Base-by-base conservation (phyloP, 1,140 invertebrate species). In the Drosophila tristis region DNA sequence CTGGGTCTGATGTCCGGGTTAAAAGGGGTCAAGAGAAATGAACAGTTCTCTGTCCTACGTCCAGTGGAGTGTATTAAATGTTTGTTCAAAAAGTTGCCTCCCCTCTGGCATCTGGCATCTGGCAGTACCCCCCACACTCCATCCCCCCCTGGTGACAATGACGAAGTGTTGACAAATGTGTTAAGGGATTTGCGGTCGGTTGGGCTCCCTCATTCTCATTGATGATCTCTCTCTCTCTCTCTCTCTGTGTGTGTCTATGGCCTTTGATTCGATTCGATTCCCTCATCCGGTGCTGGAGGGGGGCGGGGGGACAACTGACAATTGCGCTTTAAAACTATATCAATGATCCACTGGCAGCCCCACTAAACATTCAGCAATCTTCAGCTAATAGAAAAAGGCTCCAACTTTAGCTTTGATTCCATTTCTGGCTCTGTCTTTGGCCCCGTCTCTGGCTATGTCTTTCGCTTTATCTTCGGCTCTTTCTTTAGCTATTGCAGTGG, bases 121-220 rank as follows among this genome's bases (percentile, higher is more conserved):
- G 35, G 35, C 35, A 13, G 31, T 16, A 20, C 8, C 25, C 4
- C 23, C 8, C 42, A 39, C 20, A 31, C 23, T 4, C 62, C 54
- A 11, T 48, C 9, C n/a, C 31, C 11, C 64, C 43, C 43, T n/a
- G 35, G 58, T 82, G 86, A 90, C 87, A 90, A 84, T 86, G 87
- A 90, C 80, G 81, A 90, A 90, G 87, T 90, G 87, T 90, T 90
- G 87, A 90, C 86, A 90, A 90, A 90, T 90, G 81, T 90, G 87
- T 86, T 86, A 75, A 75, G 81, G 87, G 87, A 90, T 90, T 90
- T 90, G 87, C 81, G 87, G 87, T 90, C 70, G 78, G 73, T 71
- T 86, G 72, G 80, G 68, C 56, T 67, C 68, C 67, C 47, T 58
- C 64, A 42, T 65, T 68, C 55, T 65, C 72, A 74, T 72, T 55